Evolutionary conservation across 2,888 invertebrate species (phyloP), one percentile per base, ranked within the genome.

Genomic region (Chaitophorus viminalis): DNA sequence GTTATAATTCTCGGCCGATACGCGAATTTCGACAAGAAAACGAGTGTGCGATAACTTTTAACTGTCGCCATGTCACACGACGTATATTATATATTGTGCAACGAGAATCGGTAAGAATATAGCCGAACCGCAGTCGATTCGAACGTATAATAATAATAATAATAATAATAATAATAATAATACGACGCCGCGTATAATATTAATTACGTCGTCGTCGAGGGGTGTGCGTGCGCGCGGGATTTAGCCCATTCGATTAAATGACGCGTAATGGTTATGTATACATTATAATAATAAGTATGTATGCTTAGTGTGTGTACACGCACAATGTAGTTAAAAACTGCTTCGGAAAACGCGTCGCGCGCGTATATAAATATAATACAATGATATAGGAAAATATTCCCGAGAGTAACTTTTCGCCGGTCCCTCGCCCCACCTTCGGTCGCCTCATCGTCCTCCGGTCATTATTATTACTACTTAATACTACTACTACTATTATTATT

Each of bases 191-290:
- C 60, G 60, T 14, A 36, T 46, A 70, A 74, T 83, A 75, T 83
- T 83, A 83, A 83, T 83, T 75, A 83, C 52, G 70, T 46, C 70
- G 70, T 65, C 25, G 82, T 14, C 29, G 33, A 25, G 54, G 52
- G 46, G 72, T 52, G 68, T 39, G 39, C 8, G 39, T 11, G 3
- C 39, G 39, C 68, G 68, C 29, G 31, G 70, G 72, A 52, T 60
- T 75, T 36, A 74, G 36, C 60, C 36, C 74, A 29, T 83, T 60
- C 70, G 68, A 86, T 86, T 86, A 86, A 86, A 86, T 86, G 86
- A 79, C 72, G 68, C 86, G 86, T 86, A 86, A 86, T 86, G 86
- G 36, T 68, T 86, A 78, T 86, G 72, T 54, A 36, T 33, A 52
- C 78, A 33, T 70, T 77, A 70, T 52, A 46, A 85, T 70, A 46